A percentile compares a stretch with the other conserved stretches of the same genome.
phyloP scores from a whole-genome alignment of 2,888 invertebrate species.

The Orthosia gracilis region DNA sequence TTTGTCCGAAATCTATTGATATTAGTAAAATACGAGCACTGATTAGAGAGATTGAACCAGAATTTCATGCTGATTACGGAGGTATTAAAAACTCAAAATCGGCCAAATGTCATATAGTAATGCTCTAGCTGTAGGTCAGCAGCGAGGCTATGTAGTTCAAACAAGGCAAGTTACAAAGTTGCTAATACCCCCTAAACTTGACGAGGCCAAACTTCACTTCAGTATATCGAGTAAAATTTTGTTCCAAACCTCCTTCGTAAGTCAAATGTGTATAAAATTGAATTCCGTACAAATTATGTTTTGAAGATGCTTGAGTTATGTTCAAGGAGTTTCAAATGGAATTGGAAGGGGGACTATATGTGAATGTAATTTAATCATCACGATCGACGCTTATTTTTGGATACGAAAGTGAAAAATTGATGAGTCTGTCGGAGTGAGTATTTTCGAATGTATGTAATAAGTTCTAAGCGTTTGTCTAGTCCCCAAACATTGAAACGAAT shows the following conservation, averaged over 20 bases:
- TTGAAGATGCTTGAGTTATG: conserved; percentile 40
- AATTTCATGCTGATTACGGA: no score
- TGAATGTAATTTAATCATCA: conserved; percentile 34
- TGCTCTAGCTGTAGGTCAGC: no score
- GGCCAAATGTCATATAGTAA: no score
- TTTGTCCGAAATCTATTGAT: no score
- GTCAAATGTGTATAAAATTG: conserved; percentile 35
- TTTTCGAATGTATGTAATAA: neutral
- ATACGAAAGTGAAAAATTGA: neutral
- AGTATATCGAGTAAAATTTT: conserved; percentile 49
- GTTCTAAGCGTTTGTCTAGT: neutral
- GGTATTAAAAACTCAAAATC: no score
- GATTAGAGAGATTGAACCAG: no score
- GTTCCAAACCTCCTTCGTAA: conserved; percentile 42
- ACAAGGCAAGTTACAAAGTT: conserved; percentile 36
- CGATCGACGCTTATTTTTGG: conserved; percentile 8
- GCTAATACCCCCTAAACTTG: conserved; percentile 52
- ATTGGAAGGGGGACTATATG: conserved; percentile 9
- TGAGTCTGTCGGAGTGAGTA: neutral
- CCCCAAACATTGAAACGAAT: no score
- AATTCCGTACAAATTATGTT: conserved; percentile 46
- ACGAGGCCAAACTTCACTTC: conserved; percentile 23
- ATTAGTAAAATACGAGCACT: no score
- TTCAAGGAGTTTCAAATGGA: conserved; percentile 17
- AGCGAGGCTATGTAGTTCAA: conserved; percentile 15